These are phyloP conservation scores for Drosophila pallidifrons DNA, from an alignment of 1,140 invertebrate species.

Conservation along the genomic window DNA sequence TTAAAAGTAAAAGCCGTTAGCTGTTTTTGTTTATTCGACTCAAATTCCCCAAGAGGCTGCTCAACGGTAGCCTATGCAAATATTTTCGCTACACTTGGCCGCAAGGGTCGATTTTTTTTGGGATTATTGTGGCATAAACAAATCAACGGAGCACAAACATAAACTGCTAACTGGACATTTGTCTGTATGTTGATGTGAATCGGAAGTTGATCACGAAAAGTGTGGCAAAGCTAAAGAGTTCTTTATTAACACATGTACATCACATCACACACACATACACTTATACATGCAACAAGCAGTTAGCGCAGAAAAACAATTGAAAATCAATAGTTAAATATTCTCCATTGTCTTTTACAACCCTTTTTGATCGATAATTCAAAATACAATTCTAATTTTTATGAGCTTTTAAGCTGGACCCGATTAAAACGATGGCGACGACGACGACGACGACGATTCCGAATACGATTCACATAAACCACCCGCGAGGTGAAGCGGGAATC, in stretches of 20 bases:
- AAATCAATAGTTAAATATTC: slow-evolving; percentile 35
- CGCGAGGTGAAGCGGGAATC: not conserved
- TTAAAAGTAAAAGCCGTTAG: slow-evolving; percentile 62
- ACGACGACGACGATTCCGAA: slow-evolving; percentile 8
- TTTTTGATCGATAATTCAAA: slow-evolving; percentile 24
- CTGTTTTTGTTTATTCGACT: slow-evolving; percentile 57
- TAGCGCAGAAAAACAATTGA: slow-evolving; percentile 43
- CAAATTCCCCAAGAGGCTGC: slow-evolving; percentile 29
- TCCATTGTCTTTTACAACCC: slow-evolving; percentile 55
- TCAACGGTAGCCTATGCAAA: slow-evolving; percentile 72
- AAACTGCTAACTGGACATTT: slow-evolving; percentile 43
- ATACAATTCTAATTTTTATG: slow-evolving; percentile 40
- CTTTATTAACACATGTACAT: not conserved
- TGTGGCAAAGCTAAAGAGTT: not conserved
- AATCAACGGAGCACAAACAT: slow-evolving; percentile 25
- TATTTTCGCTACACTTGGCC: slow-evolving; percentile 53
- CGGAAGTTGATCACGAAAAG: slow-evolving; percentile 6
- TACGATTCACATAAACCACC: slow-evolving; percentile 1
- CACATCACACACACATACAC: slow-evolving; percentile 8
- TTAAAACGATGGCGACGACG: not conserved
- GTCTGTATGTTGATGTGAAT: slow-evolving; percentile 4
- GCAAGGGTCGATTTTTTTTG: slow-evolving; percentile 8
- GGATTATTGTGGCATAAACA: slow-evolving; percentile 47
- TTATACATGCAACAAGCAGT: slow-evolving; percentile 10
- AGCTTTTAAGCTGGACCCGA: slow-evolving; percentile 10